Evolutionary conservation across 2,797 vertebrate species (phyloP), one percentile per base, ranked within the genome.

Genomic region (Myiotriccus ornatus): DNA sequence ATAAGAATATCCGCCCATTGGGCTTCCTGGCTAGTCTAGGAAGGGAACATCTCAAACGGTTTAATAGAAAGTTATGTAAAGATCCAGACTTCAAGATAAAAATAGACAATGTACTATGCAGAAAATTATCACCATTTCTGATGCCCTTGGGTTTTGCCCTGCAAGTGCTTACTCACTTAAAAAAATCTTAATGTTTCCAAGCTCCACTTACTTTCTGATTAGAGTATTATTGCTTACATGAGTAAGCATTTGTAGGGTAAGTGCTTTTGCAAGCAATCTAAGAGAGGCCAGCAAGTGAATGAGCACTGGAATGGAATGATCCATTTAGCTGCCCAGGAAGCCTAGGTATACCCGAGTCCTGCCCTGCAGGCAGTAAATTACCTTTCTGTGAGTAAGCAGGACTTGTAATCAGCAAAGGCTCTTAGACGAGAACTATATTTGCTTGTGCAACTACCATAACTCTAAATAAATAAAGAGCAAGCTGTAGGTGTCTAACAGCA

Each of bases 1-100:
- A 75, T 82, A 82, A 90, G 93, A 92, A 93, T 74, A 60, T 92
- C 94, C 95, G 34, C 35, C 70, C 75, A 64, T 47, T 91, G 89
- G 82, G 67, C 43, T 91, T 88, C 70, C 44, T 65, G 1, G 39
- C 76, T 62, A 60, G 46, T 86, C 81, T 74, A 70, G 63, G 70
- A 94, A 80, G 20, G 23, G 28, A 91, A 83, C 41, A 73, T 88
- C 69, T 94, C 71, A 64, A 93, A 80, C 22, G 50, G 70, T 87
- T 95, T 96, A 90, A 94, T 70, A 93, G 79, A 90, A 93, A 92
- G 76, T 96, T 92, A 93, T 90, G 93, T 90, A 93, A 95, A 94
- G 82, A 91, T 93, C 67, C 67, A 92, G 69, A 90, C 57, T 85
- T 86, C 35, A 28, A 84, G 94, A 88, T 84, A 94, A 95, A 96